These are phyloP conservation scores for Caranx melampygus DNA, from an alignment of 2,113 vertebrate species.

Conservation along the genomic window DNA sequence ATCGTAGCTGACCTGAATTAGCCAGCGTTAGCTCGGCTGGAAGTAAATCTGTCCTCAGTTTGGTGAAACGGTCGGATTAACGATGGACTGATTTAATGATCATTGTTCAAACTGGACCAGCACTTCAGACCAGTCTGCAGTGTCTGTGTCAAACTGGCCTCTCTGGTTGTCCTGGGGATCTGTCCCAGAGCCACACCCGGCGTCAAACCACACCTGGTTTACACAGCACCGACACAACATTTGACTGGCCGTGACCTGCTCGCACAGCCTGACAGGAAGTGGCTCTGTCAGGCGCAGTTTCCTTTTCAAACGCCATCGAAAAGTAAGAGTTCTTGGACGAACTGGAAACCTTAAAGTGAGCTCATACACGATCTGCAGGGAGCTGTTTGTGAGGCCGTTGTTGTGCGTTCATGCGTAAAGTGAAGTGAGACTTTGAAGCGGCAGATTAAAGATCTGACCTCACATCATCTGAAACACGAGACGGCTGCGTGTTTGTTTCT, in stretches of 20 bases:
- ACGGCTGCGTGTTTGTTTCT: neutral
- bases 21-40: no score
- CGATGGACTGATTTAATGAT: no score
- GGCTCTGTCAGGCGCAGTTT: neutral
- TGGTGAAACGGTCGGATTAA: no score
- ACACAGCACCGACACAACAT: neutral
- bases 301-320: neutral
- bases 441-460: neutral
- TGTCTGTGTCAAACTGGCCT: no score
- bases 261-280: neutral
- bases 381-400: no score
- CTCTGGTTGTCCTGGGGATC: neutral
- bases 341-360: neutral
- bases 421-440: conserved; percentile 12
- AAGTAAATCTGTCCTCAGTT: no score
- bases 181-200: conserved; percentile 4
- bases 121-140: no score
- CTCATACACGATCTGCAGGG: no score
- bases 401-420: neutral
- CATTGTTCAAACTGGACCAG: no score
- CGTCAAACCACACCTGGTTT: neutral
- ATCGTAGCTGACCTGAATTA: no score
- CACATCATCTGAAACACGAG: conserved; percentile 8
- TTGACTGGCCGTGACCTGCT: neutral
- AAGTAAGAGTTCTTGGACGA: no score